These are phyloP conservation scores for Sarcophilus harrisii DNA, from an alignment of 2,797 vertebrate genomes.

Conservation along the genomic window DNA sequence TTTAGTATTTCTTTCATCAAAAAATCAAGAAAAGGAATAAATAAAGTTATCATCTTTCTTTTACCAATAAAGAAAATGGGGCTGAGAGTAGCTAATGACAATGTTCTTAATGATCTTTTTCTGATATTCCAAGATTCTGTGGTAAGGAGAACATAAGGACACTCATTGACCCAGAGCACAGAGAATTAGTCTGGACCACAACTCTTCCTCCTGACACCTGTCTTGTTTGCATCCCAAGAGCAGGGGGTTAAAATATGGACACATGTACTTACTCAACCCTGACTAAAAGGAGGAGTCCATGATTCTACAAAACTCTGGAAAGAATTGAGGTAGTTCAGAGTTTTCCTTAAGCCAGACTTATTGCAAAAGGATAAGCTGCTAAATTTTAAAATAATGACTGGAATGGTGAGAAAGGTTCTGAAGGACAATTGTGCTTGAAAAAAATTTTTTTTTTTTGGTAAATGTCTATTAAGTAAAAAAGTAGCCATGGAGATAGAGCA, in stretches of 20 bases:
- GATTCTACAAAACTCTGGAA: neutral
- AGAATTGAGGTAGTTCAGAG: neutral
- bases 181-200: neutral
- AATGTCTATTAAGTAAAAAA: neutral
- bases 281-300: neutral
- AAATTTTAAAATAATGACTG: neutral
- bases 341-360: neutral
- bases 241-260: neutral
- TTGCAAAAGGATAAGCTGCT: neutral
- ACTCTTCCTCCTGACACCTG: neutral
- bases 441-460: neutral
- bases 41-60: neutral
- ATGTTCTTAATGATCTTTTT: neutral
- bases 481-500: neutral
- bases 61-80: constrained; percentile 3
- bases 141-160: neutral
- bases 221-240: neutral
- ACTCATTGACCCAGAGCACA: neutral
- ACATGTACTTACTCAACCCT: neutral
- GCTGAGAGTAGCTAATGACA: neutral
- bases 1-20: neutral
- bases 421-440: neutral
- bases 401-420: neutral
- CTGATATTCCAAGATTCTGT: neutral
- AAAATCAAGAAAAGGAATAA: neutral